Base-by-base conservation (phyloP, 2,888 invertebrate genomes). In the Spisula subtruncata region DNA sequence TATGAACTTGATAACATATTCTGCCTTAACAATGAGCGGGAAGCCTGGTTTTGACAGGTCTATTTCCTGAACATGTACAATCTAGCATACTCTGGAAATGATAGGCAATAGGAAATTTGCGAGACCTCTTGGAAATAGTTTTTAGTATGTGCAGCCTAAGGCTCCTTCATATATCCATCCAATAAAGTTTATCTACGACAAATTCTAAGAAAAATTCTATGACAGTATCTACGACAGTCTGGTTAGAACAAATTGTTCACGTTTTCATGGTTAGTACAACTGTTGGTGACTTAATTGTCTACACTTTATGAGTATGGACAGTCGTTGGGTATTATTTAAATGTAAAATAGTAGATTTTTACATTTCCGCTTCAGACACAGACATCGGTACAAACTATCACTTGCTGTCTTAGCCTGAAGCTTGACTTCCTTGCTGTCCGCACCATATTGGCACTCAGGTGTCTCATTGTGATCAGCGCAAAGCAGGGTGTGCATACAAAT, bases 91-190 rank as follows among this genome's bases (percentile, higher is more conserved):
- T 66, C 82, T 88, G 87, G 54, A 85, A 88, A 84, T 91, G 91
- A 91, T 90, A 91, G 90, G 91, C 83, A 84, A 85, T 83, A 90
- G 90, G 91, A 91, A 91, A 90, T 46, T 85, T 75, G 87, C 41
- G 86, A 88, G 87, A 90, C 90, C 12, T 75, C 32, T 32, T 75
- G 75, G 35, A 75, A 35, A 75, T 75, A n/a, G n/a, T n/a, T n/a
- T n/a, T n/a, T n/a, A n/a, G n/a, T n/a, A 75, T 75, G 35, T 75
- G 75, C 75, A 75, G 35, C 75, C 75, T 75, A 75, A 75, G 75
- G 75, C 75, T 35, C 75, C 25, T 75, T 75, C 18, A 0, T 25
- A 66, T 75, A 75, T 75, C 75, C 75, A 75, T 75, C 35, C 75
- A 75, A 75, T 75, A 75, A 75, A 35, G 35, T 35, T 75, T 32